These are phyloP conservation scores for Puma concolor DNA, from an alignment of 2,113 vertebrate genomes.

Conservation along the genomic window DNA sequence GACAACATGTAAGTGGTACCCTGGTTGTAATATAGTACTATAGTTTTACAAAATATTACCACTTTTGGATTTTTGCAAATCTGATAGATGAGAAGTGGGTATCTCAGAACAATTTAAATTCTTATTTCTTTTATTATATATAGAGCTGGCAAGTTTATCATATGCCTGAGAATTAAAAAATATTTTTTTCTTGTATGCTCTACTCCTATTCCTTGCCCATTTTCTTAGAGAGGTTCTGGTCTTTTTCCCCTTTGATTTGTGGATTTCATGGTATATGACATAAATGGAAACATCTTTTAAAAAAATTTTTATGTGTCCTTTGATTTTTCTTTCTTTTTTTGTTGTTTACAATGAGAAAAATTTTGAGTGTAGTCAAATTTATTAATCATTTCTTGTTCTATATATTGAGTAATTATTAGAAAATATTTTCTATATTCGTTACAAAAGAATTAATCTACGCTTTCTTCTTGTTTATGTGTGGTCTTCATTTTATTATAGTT, in stretches of 20 bases:
- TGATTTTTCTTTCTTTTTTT: background rate
- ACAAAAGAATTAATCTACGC: background rate
- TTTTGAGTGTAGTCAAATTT: background rate
- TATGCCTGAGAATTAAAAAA: background rate
- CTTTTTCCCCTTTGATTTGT: background rate
- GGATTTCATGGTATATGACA: background rate
- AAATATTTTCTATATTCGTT: background rate
- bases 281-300: background rate
- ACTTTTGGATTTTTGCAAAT: conserved; percentile 1
- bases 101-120: background rate
- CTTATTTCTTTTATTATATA: background rate
- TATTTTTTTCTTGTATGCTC: background rate
- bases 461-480: background rate
- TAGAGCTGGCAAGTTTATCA: background rate
- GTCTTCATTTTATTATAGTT: background rate
- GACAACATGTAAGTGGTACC: background rate
- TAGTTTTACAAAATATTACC: background rate
- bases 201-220: background rate
- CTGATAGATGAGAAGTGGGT: background rate
- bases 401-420: background rate
- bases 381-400: background rate
- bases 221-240: background rate
- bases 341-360: background rate
- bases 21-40: background rate
- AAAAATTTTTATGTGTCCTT: background rate